These are phyloP conservation scores for Notiomystis cincta DNA, from an alignment of 2,113 vertebrate species.

Conservation along the genomic window DNA sequence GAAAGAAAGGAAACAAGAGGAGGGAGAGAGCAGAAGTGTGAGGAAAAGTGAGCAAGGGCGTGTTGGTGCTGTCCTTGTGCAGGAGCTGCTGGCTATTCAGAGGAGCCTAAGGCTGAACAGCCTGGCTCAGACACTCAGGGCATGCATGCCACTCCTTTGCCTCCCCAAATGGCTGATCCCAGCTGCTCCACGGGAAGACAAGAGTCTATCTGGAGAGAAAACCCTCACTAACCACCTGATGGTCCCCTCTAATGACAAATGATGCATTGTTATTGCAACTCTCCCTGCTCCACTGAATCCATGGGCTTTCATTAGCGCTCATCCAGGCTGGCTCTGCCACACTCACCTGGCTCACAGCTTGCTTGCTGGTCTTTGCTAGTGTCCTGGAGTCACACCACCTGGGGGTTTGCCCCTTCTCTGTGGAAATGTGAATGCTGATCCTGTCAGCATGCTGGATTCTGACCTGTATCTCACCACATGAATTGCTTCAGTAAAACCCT, in stretches of 20 bases:
- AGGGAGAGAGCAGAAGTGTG: background rate
- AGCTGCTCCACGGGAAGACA: background rate
- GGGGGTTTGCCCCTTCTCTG: background rate
- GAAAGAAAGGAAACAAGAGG: background rate
- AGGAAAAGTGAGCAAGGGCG: accelerated
- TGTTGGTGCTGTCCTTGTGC: background rate
- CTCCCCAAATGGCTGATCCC: background rate
- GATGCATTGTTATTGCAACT: background rate
- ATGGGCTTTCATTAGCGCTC: accelerated
- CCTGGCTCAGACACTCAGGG: background rate
- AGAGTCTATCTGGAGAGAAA: background rate
- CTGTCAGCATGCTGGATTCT: background rate
- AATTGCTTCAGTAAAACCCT: background rate
- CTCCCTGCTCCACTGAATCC: background rate
- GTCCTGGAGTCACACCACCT: background rate
- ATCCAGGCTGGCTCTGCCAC: background rate
- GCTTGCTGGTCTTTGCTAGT: background rate
- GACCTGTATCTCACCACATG: background rate
- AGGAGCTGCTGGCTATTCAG: background rate
- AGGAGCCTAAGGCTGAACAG: background rate
- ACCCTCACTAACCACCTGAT: background rate
- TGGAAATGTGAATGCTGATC: background rate
- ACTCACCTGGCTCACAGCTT: background rate
- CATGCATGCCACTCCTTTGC: accelerated
- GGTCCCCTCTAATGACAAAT: background rate